phyloP scores from a whole-genome alignment of 2,113 vertebrate genomes.

The Coryphaenoides rupestris region DNA sequence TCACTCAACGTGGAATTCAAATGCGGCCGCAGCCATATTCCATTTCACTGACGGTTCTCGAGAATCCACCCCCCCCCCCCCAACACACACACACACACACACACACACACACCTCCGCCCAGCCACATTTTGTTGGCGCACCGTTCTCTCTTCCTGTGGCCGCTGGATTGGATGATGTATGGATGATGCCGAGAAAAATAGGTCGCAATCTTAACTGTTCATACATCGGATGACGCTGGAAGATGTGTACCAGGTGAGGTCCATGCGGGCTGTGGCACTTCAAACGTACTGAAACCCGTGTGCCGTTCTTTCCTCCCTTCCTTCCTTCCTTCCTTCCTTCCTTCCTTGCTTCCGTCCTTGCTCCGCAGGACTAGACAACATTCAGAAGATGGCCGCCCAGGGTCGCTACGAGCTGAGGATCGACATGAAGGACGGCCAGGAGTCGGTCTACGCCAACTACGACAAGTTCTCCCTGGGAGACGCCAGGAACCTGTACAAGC shows the following conservation, averaged over 20 bases:
- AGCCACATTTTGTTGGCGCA: no score
- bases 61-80: no score
- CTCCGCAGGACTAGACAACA: constrained; percentile 87
- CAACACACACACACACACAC: no score
- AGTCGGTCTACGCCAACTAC: constrained; percentile 84
- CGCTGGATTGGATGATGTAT: not conserved
- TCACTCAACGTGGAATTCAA: no score
- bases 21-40: no score
- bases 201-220: not conserved
- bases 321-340: no score
- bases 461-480: constrained; percentile 91
- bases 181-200: not conserved
- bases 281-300: not conserved
- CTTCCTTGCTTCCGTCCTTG: not conserved
- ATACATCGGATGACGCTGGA: not conserved
- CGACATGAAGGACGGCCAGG: constrained; percentile 91
- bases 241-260: no score
- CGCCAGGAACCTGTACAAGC: constrained; percentile 86
- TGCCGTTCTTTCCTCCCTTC: no score
- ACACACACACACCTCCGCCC: no score
- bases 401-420: constrained; percentile 92
- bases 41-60: no score
- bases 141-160: no score
- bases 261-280: not conserved
- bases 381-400: constrained; percentile 88